Conservation (phyloP, 92 coral and sea anemone species). For the Chrysogorgia sp. region DNA sequence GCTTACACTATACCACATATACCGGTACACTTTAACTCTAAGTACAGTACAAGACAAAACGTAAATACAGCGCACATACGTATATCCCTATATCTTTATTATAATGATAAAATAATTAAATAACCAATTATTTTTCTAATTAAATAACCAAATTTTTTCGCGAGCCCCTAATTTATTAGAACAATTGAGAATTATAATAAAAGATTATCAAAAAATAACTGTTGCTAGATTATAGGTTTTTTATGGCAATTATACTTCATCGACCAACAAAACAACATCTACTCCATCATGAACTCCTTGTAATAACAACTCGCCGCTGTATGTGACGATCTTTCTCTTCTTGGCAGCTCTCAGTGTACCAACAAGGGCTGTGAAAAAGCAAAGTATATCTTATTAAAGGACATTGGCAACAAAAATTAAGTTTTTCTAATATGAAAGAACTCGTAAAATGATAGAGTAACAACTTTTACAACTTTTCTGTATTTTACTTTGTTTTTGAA, state of each 20-base stretch:
- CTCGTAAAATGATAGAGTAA: no score
- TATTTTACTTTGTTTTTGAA: no score
- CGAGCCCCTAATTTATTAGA: not conserved
- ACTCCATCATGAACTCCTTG: conserved; percentile 98
- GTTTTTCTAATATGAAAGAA: no score
- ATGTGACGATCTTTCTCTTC: conserved; percentile 87
- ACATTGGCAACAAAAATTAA: no score
- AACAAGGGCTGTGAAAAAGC: conserved; percentile 81
- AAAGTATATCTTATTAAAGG: not conserved
- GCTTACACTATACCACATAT: no score
- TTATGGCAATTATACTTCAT: conserved; percentile 44
- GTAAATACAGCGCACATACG: no score
- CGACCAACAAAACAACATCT: conserved; percentile 80
- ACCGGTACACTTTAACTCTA: no score
- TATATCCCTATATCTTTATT: no score
- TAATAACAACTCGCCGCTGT: conserved; percentile 82
- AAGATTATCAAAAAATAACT: conserved; percentile 10
- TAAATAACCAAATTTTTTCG: not conserved
- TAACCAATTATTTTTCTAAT: no score
- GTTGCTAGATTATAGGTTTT: not conserved
- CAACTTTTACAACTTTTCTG: no score
- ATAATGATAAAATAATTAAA: no score
- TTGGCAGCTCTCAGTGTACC: conserved; percentile 98
- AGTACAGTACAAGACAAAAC: no score
- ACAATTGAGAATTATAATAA: not conserved